phyloP scores from a whole-genome alignment of 2,797 vertebrate species.

The Ptychobarbus kaznakovi region DNA sequence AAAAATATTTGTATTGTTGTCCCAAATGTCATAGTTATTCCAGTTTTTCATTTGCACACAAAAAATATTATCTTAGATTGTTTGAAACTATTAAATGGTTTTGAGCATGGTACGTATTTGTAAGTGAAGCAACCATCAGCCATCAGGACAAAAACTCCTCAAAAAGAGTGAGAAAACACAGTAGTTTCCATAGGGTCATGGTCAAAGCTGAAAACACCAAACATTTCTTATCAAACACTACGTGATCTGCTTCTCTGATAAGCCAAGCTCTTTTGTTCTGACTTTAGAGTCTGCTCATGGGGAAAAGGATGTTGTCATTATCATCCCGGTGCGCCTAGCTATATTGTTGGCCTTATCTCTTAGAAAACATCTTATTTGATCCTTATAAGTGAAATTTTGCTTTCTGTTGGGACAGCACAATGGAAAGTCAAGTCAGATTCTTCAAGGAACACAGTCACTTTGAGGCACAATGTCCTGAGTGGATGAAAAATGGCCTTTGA shows the following conservation, averaged over 20 bases:
- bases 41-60: too few species aligned
- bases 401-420: neutral
- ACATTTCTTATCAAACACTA: slow-evolving; percentile 7
- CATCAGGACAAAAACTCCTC: slow-evolving; percentile 2
- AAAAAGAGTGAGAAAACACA: slow-evolving; percentile 49
- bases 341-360: neutral
- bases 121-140: neutral
- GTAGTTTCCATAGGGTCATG: neutral
- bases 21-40: neutral
- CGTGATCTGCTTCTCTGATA: neutral
- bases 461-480: slow-evolving; percentile 1
- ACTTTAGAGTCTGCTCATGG: neutral
- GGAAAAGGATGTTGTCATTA: neutral
- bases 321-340: neutral
- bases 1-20: too few species aligned
- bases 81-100: neutral
- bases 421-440: neutral
- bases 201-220: neutral
- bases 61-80: neutral
- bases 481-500: slow-evolving; percentile 27
- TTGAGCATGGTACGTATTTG: neutral
- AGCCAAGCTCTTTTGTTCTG: neutral
- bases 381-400: neutral
- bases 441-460: slow-evolving; percentile 17
- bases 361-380: neutral